These are phyloP conservation scores for Amiota communis DNA, from an alignment of 2,888 invertebrate genomes.

Conservation along the genomic window DNA sequence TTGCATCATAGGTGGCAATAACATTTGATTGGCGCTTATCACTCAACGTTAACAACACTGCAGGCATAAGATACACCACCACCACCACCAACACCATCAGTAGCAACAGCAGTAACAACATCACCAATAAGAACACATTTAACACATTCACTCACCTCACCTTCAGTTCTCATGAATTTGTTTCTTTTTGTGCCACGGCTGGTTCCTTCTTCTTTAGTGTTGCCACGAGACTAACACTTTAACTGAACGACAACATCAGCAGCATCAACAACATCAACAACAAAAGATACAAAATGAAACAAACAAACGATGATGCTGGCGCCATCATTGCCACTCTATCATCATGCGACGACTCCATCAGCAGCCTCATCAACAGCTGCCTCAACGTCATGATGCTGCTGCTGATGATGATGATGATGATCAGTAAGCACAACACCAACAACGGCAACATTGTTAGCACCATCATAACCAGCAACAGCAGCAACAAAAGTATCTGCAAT, in stretches of 20 bases:
- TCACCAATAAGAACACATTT: neutral
- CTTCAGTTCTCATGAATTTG: too few relatives aligned
- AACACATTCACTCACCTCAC: too few relatives aligned
- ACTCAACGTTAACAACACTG: conserved; percentile 17
- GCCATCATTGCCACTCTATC: conserved; percentile 11
- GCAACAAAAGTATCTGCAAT: neutral
- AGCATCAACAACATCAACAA: conserved; percentile 4
- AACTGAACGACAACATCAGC: conserved; percentile 4
- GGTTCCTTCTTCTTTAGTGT: neutral
- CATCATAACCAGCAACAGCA: neutral
- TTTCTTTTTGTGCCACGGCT: neutral
- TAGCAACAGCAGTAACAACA: neutral
- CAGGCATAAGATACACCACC: neutral
- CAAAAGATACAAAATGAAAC: neutral
- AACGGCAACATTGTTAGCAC: neutral
- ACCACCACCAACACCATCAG: neutral
- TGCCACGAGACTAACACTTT: neutral
- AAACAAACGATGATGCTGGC: neutral
- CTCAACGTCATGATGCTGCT: neutral
- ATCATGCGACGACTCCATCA: neutral
- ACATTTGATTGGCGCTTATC: conserved; percentile 16
- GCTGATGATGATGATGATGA: neutral
- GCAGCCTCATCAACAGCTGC: neutral
- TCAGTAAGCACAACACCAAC: neutral
- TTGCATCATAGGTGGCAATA: neutral